These are phyloP conservation scores for Oithona nana DNA, from an alignment of 2,888 invertebrate species.

Conservation along the genomic window DNA sequence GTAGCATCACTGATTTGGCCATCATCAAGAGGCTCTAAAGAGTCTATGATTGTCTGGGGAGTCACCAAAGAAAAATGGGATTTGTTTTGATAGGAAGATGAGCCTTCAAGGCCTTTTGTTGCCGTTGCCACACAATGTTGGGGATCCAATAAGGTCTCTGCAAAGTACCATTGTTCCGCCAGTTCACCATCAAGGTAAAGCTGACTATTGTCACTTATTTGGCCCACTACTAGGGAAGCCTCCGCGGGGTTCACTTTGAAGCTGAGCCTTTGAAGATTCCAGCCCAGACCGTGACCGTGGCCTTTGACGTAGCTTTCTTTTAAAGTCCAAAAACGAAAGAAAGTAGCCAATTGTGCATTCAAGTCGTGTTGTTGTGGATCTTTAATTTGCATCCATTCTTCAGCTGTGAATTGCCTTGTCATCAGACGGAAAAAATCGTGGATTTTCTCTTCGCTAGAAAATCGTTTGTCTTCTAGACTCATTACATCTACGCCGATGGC, in stretches of 20 bases:
- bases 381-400: background rate
- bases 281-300: background rate
- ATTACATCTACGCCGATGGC: slow-evolving; percentile 11
- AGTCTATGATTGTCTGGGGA: no score
- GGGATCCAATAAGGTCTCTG: background rate
- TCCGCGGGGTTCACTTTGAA: background rate
- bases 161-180: background rate
- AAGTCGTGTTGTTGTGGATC: background rate
- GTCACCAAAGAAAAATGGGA: no score
- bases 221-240: no score
- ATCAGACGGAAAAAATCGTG: slow-evolving; percentile 1
- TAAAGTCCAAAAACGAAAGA: slow-evolving; percentile 3
- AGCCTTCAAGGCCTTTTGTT: background rate
- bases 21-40: no score
- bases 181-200: background rate
- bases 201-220: background rate
- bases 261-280: background rate
- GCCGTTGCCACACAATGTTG: slow-evolving; percentile 23
- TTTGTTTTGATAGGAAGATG: no score
- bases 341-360: background rate
- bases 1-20: no score
- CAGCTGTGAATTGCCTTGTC: background rate
- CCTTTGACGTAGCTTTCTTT: slow-evolving; percentile 10
- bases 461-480: background rate
- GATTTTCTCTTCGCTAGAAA: background rate